Percentiles rank a stretch among this genome's conserved stretches.
Evolutionary conservation across 2,888 invertebrate species (phyloP).

Genomic region (Gastrophysa polygoni): DNA sequence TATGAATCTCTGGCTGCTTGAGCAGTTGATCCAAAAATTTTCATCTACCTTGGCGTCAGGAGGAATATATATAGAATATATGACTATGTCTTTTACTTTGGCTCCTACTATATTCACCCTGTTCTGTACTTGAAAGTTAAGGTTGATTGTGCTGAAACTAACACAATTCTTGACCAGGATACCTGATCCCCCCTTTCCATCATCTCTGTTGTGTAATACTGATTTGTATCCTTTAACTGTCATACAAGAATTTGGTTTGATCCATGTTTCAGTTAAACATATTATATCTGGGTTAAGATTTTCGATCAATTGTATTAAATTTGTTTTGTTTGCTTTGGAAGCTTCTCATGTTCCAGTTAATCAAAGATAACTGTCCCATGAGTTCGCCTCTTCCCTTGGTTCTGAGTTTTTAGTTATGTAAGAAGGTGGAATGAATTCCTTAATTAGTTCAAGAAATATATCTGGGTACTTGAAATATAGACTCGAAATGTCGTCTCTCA

Average conservation of each 20-base stretch:
- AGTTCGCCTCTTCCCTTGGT: too few species aligned
- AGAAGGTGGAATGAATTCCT: too few species aligned
- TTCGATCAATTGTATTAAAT: too few species aligned
- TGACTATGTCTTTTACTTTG: not conserved
- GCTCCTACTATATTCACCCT: slow-evolving; percentile 4
- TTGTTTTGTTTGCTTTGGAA: too few species aligned
- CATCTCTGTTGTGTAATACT: not conserved
- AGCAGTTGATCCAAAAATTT: not conserved
- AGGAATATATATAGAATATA: not conserved
- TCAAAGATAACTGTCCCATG: too few species aligned
- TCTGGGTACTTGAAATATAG: too few species aligned
- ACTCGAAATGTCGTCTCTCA: too few species aligned
- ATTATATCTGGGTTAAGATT: too few species aligned
- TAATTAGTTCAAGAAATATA: too few species aligned
- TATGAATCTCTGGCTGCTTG: not conserved
- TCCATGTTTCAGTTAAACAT: slow-evolving; percentile 1
- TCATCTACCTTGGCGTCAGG: too few species aligned
- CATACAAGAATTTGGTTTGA: not conserved
- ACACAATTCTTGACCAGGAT: not conserved
- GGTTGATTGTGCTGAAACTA: not conserved
- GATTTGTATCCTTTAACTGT: not conserved
- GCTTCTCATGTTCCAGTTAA: too few species aligned
- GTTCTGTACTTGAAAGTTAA: not conserved
- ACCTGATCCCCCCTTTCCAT: slow-evolving; percentile 10
- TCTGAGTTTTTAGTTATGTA: too few species aligned